phyloP scores from a whole-genome alignment of 1,140 invertebrate genomes.

The Ganaspis sp. region DNA sequence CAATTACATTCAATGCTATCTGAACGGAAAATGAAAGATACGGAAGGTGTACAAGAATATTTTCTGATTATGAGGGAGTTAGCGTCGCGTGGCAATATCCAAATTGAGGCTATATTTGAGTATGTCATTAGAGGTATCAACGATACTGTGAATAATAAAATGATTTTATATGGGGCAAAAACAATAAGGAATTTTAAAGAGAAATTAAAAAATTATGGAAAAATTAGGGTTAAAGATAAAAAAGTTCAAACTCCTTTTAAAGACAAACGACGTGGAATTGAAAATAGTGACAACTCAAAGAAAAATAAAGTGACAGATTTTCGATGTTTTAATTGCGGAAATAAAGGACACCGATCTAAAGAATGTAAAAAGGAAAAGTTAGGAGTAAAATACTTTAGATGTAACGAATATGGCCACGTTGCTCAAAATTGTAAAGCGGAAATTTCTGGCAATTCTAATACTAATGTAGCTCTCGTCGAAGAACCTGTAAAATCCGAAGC shows the following conservation, averaged over 20 bases:
- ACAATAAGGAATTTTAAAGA: constrained; percentile 40
- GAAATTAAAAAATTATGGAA: constrained; percentile 38
- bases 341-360: too few species aligned
- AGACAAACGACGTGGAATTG: too few species aligned
- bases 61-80: constrained; percentile 53
- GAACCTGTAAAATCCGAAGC: too few species aligned
- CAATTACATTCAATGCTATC: too few species aligned
- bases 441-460: constrained; percentile 55
- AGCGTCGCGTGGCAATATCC: constrained; percentile 41
- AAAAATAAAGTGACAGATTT: neutral
- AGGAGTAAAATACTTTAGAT: too few species aligned
- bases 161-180: constrained; percentile 44
- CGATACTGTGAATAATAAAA: constrained; percentile 42
- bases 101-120: constrained; percentile 53
- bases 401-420: too few species aligned
- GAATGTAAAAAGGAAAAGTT: too few species aligned
- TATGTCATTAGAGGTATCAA: constrained; percentile 56
- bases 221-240: neutral
- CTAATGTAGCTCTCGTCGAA: neutral
- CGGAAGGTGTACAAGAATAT: too few species aligned
- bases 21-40: too few species aligned
- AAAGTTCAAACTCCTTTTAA: too few species aligned
- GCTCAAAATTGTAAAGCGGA: constrained; percentile 31
- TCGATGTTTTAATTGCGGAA: neutral
- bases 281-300: neutral